Percentiles rank a stretch among this genome's conserved stretches.
Evolutionary conservation across 1,140 invertebrate genomes (phyloP).

Genomic region (Monochamus saltuarius): DNA sequence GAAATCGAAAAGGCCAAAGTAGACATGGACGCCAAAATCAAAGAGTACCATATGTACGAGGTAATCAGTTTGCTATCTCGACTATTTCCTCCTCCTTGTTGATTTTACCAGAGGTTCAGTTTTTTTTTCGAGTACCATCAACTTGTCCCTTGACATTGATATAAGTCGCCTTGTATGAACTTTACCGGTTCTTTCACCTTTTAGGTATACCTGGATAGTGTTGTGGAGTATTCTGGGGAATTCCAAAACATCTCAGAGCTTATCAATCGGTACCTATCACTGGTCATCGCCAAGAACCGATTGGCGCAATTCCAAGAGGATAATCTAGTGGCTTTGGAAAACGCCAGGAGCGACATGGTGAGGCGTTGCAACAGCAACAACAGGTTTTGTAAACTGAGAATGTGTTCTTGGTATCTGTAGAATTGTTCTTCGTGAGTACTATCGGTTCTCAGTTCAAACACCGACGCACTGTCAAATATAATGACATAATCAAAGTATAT

Average conservation of each 20-base stretch:
- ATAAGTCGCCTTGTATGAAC: too few relatives aligned
- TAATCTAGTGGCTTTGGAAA: slow-evolving; percentile 24
- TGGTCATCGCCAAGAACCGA: slow-evolving; percentile 21
- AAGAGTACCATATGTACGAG: slow-evolving; percentile 24
- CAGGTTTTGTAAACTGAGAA: neutral
- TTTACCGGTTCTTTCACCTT: neutral
- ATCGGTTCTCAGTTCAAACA: too few relatives aligned
- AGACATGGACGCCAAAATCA: slow-evolving; percentile 26
- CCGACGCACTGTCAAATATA: too few relatives aligned
- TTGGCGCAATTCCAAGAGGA: slow-evolving; percentile 22
- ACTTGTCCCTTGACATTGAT: too few relatives aligned
- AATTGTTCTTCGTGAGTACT: too few relatives aligned
- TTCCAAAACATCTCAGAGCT: slow-evolving; percentile 23
- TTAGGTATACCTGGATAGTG: slow-evolving; percentile 26
- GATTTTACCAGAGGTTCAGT: too few relatives aligned
- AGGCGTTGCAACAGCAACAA: neutral
- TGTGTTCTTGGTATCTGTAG: too few relatives aligned
- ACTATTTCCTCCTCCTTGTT: neutral
- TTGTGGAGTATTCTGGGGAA: slow-evolving; percentile 13
- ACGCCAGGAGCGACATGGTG: slow-evolving; percentile 26
- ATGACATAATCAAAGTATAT: too few relatives aligned
- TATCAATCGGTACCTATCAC: slow-evolving; percentile 23
- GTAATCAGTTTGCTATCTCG: slow-evolving; percentile 1
- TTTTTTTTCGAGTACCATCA: too few relatives aligned
- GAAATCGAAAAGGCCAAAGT: slow-evolving; percentile 21